Evolutionary conservation across 2,888 invertebrate genomes (phyloP).

Genomic region (Latrodectus hesperus): DNA sequence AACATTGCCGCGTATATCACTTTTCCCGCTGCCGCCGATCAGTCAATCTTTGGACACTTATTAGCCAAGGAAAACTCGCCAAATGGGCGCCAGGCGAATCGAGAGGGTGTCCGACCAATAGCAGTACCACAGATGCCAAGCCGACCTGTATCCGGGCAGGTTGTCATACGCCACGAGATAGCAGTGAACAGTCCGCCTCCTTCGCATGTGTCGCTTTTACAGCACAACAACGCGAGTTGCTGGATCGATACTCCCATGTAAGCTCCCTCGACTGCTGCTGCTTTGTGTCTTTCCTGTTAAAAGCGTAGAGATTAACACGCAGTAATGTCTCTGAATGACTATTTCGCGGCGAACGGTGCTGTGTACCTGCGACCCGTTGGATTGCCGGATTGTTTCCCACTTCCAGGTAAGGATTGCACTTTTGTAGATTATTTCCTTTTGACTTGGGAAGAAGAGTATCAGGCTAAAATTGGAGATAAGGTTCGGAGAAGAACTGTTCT

Average conservation of each 20-base stretch:
- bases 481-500: no score
- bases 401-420: slow-evolving; percentile 47
- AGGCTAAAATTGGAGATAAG: neutral
- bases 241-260: slow-evolving; percentile 31
- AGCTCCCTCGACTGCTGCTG: neutral
- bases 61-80: slow-evolving; percentile 34
- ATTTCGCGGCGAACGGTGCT: slow-evolving; percentile 60
- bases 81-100: slow-evolving; percentile 32
- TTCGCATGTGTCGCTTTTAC: neutral
- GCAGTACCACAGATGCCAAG: slow-evolving; percentile 36
- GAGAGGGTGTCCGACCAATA: slow-evolving; percentile 30
- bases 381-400: slow-evolving; percentile 54
- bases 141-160: slow-evolving; percentile 42
- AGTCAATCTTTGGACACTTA: slow-evolving; percentile 32
- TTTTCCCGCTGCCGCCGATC: slow-evolving; percentile 26
- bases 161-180: slow-evolving; percentile 9
- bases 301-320: slow-evolving; percentile 26
- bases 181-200: slow-evolving; percentile 1
- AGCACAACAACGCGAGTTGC: neutral
- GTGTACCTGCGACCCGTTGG: slow-evolving; percentile 63
- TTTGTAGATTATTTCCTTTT: neutral
- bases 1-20: slow-evolving; percentile 9
- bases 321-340: slow-evolving; percentile 62
- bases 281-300: slow-evolving; percentile 17
- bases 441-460: neutral